phyloP scores from a whole-genome alignment of 2,888 invertebrate species.

The Bursaphelenchus okinawaensis region DNA sequence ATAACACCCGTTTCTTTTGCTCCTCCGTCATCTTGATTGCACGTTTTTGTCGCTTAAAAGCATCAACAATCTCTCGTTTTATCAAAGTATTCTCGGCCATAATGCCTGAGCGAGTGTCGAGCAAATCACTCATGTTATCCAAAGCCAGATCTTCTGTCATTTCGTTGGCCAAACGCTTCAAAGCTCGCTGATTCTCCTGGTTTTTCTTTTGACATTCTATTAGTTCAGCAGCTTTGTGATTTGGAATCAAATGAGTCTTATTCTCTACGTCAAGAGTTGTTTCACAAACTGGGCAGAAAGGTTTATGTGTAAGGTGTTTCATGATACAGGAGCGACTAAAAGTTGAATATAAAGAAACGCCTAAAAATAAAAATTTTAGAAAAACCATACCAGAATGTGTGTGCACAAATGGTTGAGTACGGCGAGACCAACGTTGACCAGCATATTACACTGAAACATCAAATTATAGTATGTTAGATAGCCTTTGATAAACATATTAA shows the following conservation, averaged over 20 bases:
- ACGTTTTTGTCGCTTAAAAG: constrained; percentile 1
- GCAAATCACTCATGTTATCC: constrained; percentile 1
- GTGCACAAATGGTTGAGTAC: constrained; percentile 31
- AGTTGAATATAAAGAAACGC: not conserved
- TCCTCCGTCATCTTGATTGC: constrained; percentile 21
- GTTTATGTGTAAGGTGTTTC: constrained; percentile 10
- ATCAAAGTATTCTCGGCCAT: constrained; percentile 1
- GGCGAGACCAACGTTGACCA: constrained; percentile 27
- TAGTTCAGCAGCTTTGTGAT: constrained; percentile 26
- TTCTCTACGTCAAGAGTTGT: constrained; percentile 17
- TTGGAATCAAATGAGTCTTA: constrained; percentile 19
- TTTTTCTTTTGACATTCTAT: constrained; percentile 15
- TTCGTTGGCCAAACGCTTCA: constrained; percentile 10
- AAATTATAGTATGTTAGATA: not conserved
- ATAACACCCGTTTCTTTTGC: constrained; percentile 59
- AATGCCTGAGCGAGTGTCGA: not conserved
- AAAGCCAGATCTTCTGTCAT: not conserved
- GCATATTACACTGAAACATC: constrained; percentile 27
- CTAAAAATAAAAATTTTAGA: too few relatives aligned
- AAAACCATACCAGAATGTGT: constrained; percentile 33
- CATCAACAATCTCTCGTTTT: constrained; percentile 13
- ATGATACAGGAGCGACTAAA: constrained; percentile 26
- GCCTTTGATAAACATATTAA: too few relatives aligned
- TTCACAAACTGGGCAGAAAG: constrained; percentile 24
- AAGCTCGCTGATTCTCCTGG: not conserved